phyloP scores from a whole-genome alignment of 2,113 vertebrate genomes.

The Poeciliopsis prolifica region DNA sequence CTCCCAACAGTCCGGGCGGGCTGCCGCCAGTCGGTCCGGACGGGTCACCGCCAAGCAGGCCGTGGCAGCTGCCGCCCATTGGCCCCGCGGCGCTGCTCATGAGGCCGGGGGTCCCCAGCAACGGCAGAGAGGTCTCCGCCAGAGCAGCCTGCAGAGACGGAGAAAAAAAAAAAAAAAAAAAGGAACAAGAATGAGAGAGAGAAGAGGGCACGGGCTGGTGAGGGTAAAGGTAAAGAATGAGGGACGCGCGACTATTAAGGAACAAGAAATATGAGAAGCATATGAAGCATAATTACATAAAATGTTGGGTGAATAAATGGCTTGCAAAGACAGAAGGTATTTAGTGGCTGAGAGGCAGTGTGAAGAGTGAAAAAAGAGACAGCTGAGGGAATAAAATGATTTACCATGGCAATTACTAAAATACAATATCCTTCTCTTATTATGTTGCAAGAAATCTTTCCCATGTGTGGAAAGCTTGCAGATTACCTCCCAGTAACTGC shows the following conservation, averaged over 20 bases:
- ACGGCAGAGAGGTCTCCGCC: constrained; percentile 97
- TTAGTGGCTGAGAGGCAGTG: constrained; percentile 9
- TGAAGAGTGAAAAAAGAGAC: constrained; percentile 5
- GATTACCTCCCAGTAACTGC: constrained; percentile 52
- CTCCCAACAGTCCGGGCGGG: constrained; percentile 87
- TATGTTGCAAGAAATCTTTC: constrained; percentile 45
- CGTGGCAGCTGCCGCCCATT: constrained; percentile 90
- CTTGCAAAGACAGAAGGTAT: background rate
- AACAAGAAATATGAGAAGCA: background rate
- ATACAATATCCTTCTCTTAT: constrained; percentile 15
- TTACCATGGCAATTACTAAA: constrained; percentile 50
- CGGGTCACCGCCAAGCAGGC: constrained; percentile 92
- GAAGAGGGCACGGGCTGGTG: background rate
- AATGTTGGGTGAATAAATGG: background rate
- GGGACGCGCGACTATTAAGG: background rate
- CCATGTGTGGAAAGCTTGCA: constrained; percentile 41
- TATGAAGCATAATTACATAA: background rate
- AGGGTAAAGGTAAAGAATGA: background rate
- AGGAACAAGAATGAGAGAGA: background rate
- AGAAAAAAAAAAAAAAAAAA: background rate
- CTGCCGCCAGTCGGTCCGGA: constrained; percentile 90
- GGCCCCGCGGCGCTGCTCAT: constrained; percentile 92
- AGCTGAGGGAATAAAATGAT: constrained; percentile 23
- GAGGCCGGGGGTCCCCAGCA: constrained; percentile 92
- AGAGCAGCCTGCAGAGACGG: constrained; percentile 86